Evolutionary conservation across 1,140 invertebrate species (phyloP).

Genomic region (Trichoplusia ni): DNA sequence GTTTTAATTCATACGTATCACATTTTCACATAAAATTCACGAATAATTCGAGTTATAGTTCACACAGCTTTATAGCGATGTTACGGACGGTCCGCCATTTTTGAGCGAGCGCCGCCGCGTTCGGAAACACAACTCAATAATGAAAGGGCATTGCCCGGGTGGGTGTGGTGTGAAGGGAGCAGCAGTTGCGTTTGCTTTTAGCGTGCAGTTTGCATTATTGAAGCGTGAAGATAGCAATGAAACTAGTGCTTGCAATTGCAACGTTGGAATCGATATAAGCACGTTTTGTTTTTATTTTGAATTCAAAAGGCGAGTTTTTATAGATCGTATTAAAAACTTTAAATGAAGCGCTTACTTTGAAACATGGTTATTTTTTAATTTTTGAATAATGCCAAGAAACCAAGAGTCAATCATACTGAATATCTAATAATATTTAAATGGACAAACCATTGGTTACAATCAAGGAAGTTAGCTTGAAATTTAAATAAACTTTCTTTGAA

Average conservation of each 20-base stretch:
- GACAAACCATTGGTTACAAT: too few species aligned
- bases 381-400: too few species aligned
- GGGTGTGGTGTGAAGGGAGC: conserved; percentile 51
- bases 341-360: too few species aligned
- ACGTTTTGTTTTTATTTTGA: background rate
- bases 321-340: too few species aligned
- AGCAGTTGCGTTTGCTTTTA: background rate
- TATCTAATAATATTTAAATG: too few species aligned
- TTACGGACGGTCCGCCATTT: conserved; percentile 69
- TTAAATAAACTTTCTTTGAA: too few species aligned
- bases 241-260: background rate
- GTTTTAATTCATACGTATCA: conserved; percentile 79
- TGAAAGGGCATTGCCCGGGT: conserved; percentile 76
- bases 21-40: conserved; percentile 77
- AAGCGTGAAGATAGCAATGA: conserved; percentile 26
- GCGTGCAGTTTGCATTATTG: too few species aligned
- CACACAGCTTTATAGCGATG: conserved; percentile 43
- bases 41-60: conserved; percentile 52
- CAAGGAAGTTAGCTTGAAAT: too few species aligned
- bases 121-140: conserved; percentile 74
- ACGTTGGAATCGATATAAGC: too few species aligned
- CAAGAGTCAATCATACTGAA: too few species aligned
- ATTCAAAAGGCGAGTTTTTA: too few species aligned
- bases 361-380: too few species aligned
- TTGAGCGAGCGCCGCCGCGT: conserved; percentile 55